phyloP scores from a whole-genome alignment of 2,113 vertebrate species.

The Diphyllodes magnificus region DNA sequence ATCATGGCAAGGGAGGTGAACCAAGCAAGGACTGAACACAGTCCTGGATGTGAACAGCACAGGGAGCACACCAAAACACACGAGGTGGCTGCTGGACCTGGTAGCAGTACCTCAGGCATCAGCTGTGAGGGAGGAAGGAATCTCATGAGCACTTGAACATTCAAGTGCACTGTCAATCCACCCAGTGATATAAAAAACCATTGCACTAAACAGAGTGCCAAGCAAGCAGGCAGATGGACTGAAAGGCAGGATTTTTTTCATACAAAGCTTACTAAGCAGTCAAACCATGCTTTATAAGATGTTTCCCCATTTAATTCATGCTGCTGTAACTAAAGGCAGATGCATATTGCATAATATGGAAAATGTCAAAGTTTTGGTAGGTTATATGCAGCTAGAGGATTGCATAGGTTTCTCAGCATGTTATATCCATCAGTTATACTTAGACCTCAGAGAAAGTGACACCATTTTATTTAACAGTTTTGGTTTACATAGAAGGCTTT shows the following conservation, averaged over 20 bases:
- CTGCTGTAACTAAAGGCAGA: neutral
- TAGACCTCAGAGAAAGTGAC: neutral
- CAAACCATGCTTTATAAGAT: neutral
- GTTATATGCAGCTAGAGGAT: neutral
- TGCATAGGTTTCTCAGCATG: neutral
- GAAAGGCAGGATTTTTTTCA: neutral
- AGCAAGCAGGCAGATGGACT: neutral
- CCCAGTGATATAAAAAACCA: neutral
- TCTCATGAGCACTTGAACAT: neutral
- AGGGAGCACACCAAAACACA: neutral
- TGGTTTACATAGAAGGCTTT: neutral
- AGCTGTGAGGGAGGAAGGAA: neutral
- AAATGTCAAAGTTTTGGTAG: neutral
- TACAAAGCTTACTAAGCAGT: neutral
- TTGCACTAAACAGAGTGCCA: neutral
- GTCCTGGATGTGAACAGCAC: neutral
- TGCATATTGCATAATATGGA: neutral
- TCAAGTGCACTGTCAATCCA: neutral
- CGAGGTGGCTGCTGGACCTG: accelerated
- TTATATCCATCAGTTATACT: neutral
- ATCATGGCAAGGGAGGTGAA: neutral
- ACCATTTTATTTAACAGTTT: neutral
- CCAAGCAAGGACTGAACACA: neutral
- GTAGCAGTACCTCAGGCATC: neutral
- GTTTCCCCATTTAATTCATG: neutral